These are phyloP conservation scores for Mylabris sibirica DNA, from an alignment of 2,888 invertebrate species.

Conservation along the genomic window DNA sequence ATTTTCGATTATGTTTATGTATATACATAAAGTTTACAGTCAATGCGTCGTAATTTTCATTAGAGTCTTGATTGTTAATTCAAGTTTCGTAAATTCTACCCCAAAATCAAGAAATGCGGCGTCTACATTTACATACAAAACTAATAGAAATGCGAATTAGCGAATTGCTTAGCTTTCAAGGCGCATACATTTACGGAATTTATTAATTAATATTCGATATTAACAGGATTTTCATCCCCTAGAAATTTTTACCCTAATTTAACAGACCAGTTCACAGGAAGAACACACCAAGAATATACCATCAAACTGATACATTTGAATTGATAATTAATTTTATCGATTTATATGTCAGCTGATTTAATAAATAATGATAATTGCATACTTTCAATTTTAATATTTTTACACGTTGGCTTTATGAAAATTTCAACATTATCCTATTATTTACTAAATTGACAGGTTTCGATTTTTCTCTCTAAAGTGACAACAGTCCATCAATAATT, in stretches of 20 bases:
- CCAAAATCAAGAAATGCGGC: conserved; percentile 43
- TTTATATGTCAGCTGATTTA: conserved; percentile 1
- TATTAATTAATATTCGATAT: conserved; percentile 40
- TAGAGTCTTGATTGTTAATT: conserved; percentile 44
- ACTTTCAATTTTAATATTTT: background rate
- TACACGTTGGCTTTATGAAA: background rate
- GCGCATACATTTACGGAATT: conserved; percentile 38
- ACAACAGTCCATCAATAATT: background rate
- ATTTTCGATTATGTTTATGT: conserved; percentile 1
- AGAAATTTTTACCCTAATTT: conserved; percentile 23
- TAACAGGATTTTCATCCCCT: conserved; percentile 18
- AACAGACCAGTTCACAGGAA: conserved; percentile 14
- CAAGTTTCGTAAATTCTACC: conserved; percentile 42
- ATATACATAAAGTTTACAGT: conserved; percentile 40
- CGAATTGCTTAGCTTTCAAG: conserved; percentile 37
- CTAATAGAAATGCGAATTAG: conserved; percentile 45
- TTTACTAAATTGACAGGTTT: background rate
- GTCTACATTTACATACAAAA: conserved; percentile 45
- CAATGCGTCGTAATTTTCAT: conserved; percentile 43
- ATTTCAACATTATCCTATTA: background rate
- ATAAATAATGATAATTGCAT: background rate
- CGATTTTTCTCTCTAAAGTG: background rate
- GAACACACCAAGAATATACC: conserved; percentile 1
- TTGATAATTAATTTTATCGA: background rate
- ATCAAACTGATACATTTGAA: background rate